These are phyloP conservation scores for Polyploca ridens DNA, from an alignment of 2,888 invertebrate species.

Conservation along the genomic window DNA sequence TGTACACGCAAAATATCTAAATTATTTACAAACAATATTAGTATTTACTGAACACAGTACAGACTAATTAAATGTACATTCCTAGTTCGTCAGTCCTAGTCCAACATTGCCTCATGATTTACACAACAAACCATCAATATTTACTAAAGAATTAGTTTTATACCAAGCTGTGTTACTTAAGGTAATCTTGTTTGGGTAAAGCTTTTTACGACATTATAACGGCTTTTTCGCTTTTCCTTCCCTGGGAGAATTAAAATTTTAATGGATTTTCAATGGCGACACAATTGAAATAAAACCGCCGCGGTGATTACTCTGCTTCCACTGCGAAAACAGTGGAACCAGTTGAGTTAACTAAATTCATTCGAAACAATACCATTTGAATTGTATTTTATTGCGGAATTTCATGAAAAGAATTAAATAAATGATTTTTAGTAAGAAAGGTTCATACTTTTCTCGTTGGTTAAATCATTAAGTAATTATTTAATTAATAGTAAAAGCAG, in stretches of 20 bases:
- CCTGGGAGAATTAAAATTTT: conserved; percentile 51
- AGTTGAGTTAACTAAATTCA: conserved; percentile 32
- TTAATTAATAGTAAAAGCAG: no score
- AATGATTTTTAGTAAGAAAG: no score
- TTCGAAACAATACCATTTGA: conserved; percentile 1
- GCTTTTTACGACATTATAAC: conserved; percentile 49
- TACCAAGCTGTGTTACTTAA: conserved; percentile 24
- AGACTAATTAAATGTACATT: background rate
- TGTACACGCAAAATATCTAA: no score
- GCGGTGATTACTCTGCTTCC: conserved; percentile 40
- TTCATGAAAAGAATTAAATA: no score
- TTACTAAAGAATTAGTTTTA: conserved; percentile 32
- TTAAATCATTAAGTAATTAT: no score
- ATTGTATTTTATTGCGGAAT: no score
- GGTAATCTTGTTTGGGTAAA: conserved; percentile 40
- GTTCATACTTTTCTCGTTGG: no score
- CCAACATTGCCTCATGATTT: conserved; percentile 25
- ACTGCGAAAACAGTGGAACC: conserved; percentile 25
- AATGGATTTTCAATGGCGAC: conserved; percentile 56
- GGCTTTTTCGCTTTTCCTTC: conserved; percentile 41
- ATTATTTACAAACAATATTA: no score
- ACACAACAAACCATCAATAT: conserved; percentile 31
- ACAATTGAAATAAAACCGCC: conserved; percentile 55
- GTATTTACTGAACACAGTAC: background rate
- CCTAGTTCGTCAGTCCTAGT: conserved; percentile 20